Evolutionary conservation across 1,140 invertebrate genomes (phyloP).

Genomic region (Leptinotarsa defecta): DNA sequence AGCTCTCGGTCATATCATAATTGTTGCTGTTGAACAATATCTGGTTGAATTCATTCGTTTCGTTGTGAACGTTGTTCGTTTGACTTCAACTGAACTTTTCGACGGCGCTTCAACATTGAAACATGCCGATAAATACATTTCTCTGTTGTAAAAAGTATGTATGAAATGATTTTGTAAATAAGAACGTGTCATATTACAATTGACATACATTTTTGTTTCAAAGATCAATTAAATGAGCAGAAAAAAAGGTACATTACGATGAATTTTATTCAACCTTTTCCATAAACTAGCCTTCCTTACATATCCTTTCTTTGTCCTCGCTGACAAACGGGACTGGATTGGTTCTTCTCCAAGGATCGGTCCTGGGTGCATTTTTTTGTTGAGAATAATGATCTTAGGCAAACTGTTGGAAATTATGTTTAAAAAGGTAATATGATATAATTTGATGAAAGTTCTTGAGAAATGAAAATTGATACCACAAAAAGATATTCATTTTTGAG

Average conservation of each 20-base stretch:
- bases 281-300: too few relatives aligned
- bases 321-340: too few relatives aligned
- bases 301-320: too few relatives aligned
- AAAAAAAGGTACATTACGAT: background rate
- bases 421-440: too few relatives aligned
- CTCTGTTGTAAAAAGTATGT: slow-evolving; percentile 13
- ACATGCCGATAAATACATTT: slow-evolving; percentile 7
- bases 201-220: slow-evolving; percentile 29
- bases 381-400: too few relatives aligned
- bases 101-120: background rate
- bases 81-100: background rate
- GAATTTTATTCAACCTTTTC: too few relatives aligned
- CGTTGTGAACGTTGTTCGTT: background rate
- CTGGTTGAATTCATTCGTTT: background rate
- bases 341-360: too few relatives aligned
- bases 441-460: too few relatives aligned
- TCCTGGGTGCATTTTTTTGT: too few relatives aligned
- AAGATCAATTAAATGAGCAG: slow-evolving; percentile 27
- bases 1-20: slow-evolving; percentile 5
- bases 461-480: too few relatives aligned
- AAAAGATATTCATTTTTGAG: too few relatives aligned
- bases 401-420: too few relatives aligned
- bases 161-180: slow-evolving; percentile 27
- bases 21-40: background rate
- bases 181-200: slow-evolving; percentile 10